Conservation (phyloP, 2,888 invertebrate genomes). For the Pterostichus niger region DNA sequence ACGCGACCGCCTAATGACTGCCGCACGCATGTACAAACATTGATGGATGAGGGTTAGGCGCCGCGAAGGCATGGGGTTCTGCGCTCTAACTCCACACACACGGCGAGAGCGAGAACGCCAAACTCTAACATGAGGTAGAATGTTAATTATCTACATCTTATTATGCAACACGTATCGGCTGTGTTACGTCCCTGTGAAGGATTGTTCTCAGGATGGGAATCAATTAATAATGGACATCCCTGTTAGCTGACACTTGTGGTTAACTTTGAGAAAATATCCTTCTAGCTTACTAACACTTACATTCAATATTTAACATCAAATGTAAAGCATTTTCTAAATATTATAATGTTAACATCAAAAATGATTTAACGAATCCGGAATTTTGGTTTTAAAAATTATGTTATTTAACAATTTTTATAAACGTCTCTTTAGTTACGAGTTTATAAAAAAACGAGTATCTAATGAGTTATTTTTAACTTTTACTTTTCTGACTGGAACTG, state of each 20-base stretch:
- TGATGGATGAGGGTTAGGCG: conserved; percentile 63
- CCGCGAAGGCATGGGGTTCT: conserved; percentile 9
- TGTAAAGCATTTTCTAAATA: no score
- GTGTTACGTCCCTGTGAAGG: conserved; percentile 36
- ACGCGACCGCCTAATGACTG: conserved; percentile 55
- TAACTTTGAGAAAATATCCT: not conserved
- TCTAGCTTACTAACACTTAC: not conserved
- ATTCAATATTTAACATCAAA: no score
- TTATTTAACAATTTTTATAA: no score
- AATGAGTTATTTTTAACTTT: no score
- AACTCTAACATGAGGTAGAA: not conserved
- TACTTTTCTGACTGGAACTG: no score
- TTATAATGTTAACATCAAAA: no score
- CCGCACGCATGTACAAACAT: conserved; percentile 60
- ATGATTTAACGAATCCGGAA: no score
- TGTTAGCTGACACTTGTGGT: conserved; percentile 5
- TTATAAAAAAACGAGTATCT: no score
- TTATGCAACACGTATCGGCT: conserved; percentile 56
- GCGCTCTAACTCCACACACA: not conserved
- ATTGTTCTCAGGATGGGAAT: conserved; percentile 52
- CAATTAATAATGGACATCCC: conserved; percentile 48
- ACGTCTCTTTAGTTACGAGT: no score
- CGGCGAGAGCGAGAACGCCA: no score
- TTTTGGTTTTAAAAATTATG: no score
- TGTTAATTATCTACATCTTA: conserved; percentile 53